These are phyloP conservation scores for Petromus typicus DNA, from an alignment of 2,113 vertebrate genomes.

Conservation along the genomic window DNA sequence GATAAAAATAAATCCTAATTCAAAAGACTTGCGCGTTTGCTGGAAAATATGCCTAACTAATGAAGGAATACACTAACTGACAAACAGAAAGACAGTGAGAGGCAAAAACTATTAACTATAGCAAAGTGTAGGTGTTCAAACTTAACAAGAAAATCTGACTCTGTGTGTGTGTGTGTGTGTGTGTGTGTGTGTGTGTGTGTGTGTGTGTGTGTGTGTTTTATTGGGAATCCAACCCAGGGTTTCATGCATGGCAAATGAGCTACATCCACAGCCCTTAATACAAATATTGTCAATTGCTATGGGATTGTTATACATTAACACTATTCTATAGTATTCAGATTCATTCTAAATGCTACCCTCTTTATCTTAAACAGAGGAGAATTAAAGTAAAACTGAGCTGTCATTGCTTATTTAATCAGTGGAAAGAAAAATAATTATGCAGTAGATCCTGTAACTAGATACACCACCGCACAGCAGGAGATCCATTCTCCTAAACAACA, in stretches of 20 bases:
- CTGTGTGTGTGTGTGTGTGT: background rate
- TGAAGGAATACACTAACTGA: background rate
- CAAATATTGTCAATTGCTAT: conserved; percentile 14
- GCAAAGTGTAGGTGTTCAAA: background rate
- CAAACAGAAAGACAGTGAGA: background rate
- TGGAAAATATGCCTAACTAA: background rate
- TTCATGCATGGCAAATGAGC: background rate
- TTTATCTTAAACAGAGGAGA: conserved; percentile 49
- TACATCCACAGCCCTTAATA: background rate
- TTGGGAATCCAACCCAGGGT: background rate
- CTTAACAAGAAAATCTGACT: background rate
- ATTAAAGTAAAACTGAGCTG: conserved; percentile 35
- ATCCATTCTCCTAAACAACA: background rate
- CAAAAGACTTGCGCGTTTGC: background rate
- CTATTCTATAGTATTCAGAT: conserved; percentile 9
- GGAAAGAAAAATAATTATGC: background rate
- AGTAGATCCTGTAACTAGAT: background rate
- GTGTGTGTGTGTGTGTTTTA: background rate
- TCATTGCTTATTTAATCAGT: conserved; percentile 49
- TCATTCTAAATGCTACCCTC: conserved; percentile 19
- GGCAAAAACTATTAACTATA: background rate
- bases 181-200: background rate
- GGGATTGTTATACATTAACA: background rate
- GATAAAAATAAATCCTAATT: conserved; percentile 5
- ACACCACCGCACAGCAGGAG: background rate